A percentile compares a stretch with the other conserved stretches of the same genome.
phyloP scores from a whole-genome alignment of 1,140 invertebrate genomes.

The Penaeus chinensis region DNA sequence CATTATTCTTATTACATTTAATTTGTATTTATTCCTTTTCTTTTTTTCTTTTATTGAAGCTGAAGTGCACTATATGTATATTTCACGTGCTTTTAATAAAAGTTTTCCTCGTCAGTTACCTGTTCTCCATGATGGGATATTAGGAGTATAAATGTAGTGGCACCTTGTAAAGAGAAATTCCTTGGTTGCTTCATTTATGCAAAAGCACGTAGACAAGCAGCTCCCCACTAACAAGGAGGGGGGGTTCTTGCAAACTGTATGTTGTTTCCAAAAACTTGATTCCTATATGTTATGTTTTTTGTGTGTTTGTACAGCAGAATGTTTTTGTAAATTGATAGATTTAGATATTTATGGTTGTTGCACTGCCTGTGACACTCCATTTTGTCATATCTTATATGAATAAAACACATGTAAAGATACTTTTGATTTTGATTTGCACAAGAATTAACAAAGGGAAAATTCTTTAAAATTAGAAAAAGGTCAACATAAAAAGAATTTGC shows the following conservation, averaged over 20 bases:
- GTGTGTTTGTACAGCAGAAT: constrained; percentile 54
- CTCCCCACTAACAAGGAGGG: neutral
- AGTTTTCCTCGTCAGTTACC: too few relatives aligned
- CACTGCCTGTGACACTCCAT: constrained; percentile 49
- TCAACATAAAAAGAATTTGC: neutral
- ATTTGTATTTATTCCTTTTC: too few relatives aligned
- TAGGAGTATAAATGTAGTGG: neutral
- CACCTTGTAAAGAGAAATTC: constrained; percentile 20
- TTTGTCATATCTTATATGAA: constrained; percentile 51
- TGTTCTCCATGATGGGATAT: too few relatives aligned
- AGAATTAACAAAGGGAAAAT: neutral
- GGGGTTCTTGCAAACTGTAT: constrained; percentile 13
- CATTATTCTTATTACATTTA: too few relatives aligned
- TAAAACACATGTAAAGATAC: constrained; percentile 20
- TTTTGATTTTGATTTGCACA: neutral
- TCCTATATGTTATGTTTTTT: neutral
- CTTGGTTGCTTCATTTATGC: constrained; percentile 27
- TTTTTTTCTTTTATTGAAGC: too few relatives aligned
- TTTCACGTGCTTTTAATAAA: too few relatives aligned
- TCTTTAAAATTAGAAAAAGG: neutral
- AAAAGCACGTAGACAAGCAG: constrained; percentile 19
- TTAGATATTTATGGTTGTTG: constrained; percentile 57
- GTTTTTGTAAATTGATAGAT: constrained; percentile 48
- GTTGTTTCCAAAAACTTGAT: neutral
- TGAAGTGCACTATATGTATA: too few relatives aligned